Percentiles rank a stretch among this genome's conserved stretches.
Conservation (phyloP, 2,888 invertebrate species). For the Chrysopilus asiliformis region DNA sequence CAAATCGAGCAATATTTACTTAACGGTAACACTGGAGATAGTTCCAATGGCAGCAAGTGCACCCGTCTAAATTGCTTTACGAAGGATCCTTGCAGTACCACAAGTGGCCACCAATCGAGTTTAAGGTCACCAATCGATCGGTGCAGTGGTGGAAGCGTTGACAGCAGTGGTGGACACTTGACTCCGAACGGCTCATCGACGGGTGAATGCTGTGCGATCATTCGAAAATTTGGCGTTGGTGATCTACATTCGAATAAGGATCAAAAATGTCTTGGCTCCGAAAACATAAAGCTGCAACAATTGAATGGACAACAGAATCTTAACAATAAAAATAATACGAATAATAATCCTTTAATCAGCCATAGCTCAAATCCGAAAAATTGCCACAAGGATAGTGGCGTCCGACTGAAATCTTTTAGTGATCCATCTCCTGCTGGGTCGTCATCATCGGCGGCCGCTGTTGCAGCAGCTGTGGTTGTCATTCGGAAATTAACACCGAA, state of each 20-base stretch:
- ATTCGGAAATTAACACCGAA: conserved; percentile 19
- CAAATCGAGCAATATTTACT: background rate
- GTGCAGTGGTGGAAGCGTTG: conserved; percentile 12
- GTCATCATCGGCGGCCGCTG: background rate
- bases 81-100: background rate
- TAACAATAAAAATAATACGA: too few species aligned
- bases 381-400: too few species aligned
- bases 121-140: conserved; percentile 9
- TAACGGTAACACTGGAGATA: background rate
- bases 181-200: background rate
- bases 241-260: background rate
- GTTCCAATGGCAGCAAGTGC: background rate
- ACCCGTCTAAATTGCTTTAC: conserved; percentile 6
- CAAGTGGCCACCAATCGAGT: background rate
- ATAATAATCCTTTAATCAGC: too few species aligned
- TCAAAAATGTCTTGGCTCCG: too few species aligned
- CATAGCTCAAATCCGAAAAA: background rate
- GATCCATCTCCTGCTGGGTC: background rate
- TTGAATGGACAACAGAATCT: background rate
- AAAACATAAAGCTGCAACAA: background rate
- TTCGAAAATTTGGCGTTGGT: background rate
- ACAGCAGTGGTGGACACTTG: conserved; percentile 2
- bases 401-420: conserved; percentile 1
- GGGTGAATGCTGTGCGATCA: background rate
- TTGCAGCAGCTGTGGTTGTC: conserved; percentile 11